Base-by-base conservation (phyloP, 2,888 invertebrate genomes). In the Drosophila lacicola region DNA sequence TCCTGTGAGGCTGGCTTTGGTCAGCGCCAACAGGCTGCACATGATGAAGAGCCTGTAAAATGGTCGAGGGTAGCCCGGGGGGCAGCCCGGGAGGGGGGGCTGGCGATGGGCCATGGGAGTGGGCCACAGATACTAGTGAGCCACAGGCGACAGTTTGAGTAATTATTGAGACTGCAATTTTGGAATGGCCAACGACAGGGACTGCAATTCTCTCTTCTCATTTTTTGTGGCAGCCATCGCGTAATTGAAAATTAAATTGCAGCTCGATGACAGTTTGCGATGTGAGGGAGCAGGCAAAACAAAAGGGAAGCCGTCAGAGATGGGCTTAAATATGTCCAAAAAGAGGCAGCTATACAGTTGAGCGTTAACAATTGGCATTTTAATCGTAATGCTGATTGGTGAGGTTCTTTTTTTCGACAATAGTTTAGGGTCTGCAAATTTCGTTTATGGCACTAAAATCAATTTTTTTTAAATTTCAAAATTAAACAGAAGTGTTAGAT, bases 191-290 rank as follows among this genome's bases (percentile, higher is more conserved):
- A 65, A 49, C 42, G 78, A 50, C 62, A 70, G 49, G 65, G 69
- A 67, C 41, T 55, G 39, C 58, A 56, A 3, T 11, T 49, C 11
- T 5, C 2, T 19, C 36, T 6, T 25, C 21, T 37, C 29, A 21
- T 34, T 64, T 50, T 72, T 76, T 84, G 80, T 82, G 80, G 80
- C 86, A 80, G 74, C 72, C 78, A 67, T 70, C 78, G 68, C 86
- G 78, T 88, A 88, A 88, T 83, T 88, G 86, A 82, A 88, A 88
- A 83, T 83, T 88, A 86, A 83, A 83, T 88, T 83, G 74, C 81
- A 58, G 57, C 70, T 41, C 66, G 78, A 66, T 74, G 79, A 74
- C 76, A 77, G 66, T 51, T 19, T 47, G 47, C 44, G 44, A 21
- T 25, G 25, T 8, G 25, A 29, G 21, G 29, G 10, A n/a, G 14